Evolutionary conservation across 2,797 vertebrate genomes (phyloP).

Genomic region (Myoxocephalus aenaeus): DNA sequence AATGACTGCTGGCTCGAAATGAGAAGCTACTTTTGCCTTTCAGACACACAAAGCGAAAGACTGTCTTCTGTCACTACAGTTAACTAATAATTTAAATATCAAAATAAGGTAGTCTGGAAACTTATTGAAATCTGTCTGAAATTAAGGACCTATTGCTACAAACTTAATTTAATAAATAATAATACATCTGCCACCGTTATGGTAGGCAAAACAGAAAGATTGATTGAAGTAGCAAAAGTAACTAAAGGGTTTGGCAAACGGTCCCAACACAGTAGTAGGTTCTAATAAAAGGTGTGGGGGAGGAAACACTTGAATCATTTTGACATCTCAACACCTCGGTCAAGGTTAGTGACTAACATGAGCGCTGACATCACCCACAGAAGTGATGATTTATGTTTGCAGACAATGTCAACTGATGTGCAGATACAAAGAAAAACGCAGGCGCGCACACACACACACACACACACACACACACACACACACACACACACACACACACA

Average conservation of each 20-base stretch:
- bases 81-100: neutral
- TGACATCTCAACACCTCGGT: constrained; percentile 19
- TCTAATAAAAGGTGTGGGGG: neutral
- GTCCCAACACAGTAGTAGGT: neutral
- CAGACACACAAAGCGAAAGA: neutral
- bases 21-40: neutral
- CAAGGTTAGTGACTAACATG: constrained; percentile 48
- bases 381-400: constrained; percentile 33
- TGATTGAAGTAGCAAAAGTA: neutral
- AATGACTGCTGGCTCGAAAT: neutral
- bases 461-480: neutral
- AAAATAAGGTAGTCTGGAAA: neutral
- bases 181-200: neutral
- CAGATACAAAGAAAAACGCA: neutral
- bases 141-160: neutral
- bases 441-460: neutral
- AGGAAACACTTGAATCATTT: constrained; percentile 15
- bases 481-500: neutral
- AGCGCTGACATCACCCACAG: constrained; percentile 38
- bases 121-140: neutral
- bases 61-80: neutral
- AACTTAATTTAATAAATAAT: neutral
- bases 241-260: neutral
- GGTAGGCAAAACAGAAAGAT: neutral
- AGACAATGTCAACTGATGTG: constrained; percentile 21